These are phyloP conservation scores for Coenonympha glycerion DNA, from an alignment of 2,888 invertebrate genomes.

Conservation along the genomic window DNA sequence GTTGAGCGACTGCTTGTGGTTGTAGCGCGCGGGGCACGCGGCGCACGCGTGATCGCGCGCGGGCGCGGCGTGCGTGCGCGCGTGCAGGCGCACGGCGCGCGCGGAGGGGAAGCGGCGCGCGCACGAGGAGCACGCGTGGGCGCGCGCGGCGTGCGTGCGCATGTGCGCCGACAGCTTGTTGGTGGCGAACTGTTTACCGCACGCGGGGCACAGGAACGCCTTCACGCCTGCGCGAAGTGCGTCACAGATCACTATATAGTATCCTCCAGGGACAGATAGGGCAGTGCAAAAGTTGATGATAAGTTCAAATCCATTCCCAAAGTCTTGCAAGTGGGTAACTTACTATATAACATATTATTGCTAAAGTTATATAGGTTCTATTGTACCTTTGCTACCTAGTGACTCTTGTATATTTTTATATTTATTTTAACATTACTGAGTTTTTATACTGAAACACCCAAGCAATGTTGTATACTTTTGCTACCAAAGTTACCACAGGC, in stretches of 20 bases:
- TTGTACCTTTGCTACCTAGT: no score
- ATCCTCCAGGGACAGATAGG: neutral
- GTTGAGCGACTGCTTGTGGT: slow-evolving; percentile 52
- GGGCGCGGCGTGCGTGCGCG: slow-evolving; percentile 31
- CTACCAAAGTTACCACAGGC: no score
- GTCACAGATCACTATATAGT: neutral
- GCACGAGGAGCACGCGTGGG: slow-evolving; percentile 31
- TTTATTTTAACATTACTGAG: no score
- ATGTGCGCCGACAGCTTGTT: slow-evolving; percentile 58
- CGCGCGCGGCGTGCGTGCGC: slow-evolving; percentile 37
- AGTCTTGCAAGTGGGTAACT: no score
- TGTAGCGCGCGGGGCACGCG: slow-evolving; percentile 41
- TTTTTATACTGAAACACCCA: no score
- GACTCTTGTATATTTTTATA: no score
- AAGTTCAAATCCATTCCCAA: no score
- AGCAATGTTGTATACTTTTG: no score
- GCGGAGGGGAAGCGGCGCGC: slow-evolving; percentile 31
- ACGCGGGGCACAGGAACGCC: slow-evolving; percentile 56
- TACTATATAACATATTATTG: no score
- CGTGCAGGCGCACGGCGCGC: slow-evolving; percentile 24
- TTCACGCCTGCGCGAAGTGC: slow-evolving; percentile 41
- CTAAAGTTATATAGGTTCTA: no score
- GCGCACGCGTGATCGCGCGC: slow-evolving; percentile 34
- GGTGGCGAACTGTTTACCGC: slow-evolving; percentile 55
- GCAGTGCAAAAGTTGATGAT: no score